A percentile compares a stretch with the other conserved stretches of the same genome.
Evolutionary conservation across 2,888 invertebrate genomes (phyloP).

Genomic region (Lithophane leautieri): DNA sequence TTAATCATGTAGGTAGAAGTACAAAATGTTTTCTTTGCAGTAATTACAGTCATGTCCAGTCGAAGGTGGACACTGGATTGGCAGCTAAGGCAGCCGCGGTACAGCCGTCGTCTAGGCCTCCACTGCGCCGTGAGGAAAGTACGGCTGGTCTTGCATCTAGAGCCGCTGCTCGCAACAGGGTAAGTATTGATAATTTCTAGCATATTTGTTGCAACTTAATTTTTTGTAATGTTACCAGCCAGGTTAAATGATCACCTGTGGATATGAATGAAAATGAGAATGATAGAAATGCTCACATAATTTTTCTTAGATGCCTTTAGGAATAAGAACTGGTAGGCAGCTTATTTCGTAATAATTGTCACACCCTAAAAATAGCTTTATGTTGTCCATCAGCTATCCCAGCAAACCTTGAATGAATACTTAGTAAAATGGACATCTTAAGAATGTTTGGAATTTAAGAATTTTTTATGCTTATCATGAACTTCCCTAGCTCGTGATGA

Average conservation of each 20-base stretch:
- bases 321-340: background rate
- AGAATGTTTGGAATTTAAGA: constrained; percentile 5
- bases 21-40: constrained; percentile 66
- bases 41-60: constrained; percentile 87
- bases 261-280: background rate
- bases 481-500: background rate
- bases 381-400: background rate
- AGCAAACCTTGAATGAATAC: background rate
- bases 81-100: constrained; percentile 69
- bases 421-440: background rate
- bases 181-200: constrained; percentile 56
- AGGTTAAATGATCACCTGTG: background rate
- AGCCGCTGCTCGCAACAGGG: constrained; percentile 79
- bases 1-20: constrained; percentile 54
- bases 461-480: constrained; percentile 10
- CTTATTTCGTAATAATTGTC: background rate
- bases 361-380: background rate
- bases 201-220: background rate
- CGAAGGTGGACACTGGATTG: constrained; percentile 86
- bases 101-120: constrained; percentile 79
- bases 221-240: background rate
- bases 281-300: background rate
- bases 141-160: constrained; percentile 81
- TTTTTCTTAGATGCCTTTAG: background rate
- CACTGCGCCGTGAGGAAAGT: constrained; percentile 85